A percentile compares a stretch with the other conserved stretches of the same genome.
Evolutionary conservation across 2,888 invertebrate genomes (phyloP).

Genomic region (Tipula lateralis): DNA sequence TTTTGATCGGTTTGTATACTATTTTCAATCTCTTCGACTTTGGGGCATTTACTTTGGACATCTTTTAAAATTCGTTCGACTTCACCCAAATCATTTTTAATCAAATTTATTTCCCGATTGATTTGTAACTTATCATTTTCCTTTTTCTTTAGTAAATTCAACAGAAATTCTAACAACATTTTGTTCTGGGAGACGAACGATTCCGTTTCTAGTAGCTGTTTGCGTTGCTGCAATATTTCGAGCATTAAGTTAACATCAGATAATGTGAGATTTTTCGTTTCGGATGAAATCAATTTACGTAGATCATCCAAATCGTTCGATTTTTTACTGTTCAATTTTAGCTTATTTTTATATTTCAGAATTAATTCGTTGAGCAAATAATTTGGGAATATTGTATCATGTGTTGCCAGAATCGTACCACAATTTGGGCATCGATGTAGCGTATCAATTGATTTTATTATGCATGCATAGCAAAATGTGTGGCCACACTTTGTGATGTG

Average conservation of each 20-base stretch:
- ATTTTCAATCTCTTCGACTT: slow-evolving; percentile 54
- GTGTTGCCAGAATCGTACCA: slow-evolving; percentile 62
- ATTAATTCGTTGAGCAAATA: slow-evolving; percentile 78
- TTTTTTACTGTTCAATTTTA: slow-evolving; percentile 42
- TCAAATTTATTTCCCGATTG: slow-evolving; percentile 65
- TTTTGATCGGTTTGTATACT: slow-evolving; percentile 46
- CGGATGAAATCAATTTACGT: slow-evolving; percentile 61
- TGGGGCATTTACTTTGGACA: slow-evolving; percentile 56
- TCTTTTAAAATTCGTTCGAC: slow-evolving; percentile 62
- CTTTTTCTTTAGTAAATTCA: slow-evolving; percentile 69
- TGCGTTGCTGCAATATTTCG: slow-evolving; percentile 71
- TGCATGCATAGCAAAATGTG: slow-evolving; percentile 83
- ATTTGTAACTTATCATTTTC: slow-evolving; percentile 63
- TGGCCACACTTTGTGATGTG: slow-evolving; percentile 90
- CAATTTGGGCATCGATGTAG: slow-evolving; percentile 78
- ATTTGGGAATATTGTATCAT: slow-evolving; percentile 78
- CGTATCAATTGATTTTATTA: slow-evolving; percentile 61
- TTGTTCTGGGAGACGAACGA: slow-evolving; percentile 73
- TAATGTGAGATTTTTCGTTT: slow-evolving; percentile 66
- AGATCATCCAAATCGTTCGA: slow-evolving; percentile 50
- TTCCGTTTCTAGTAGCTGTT: slow-evolving; percentile 75
- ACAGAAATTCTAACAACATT: slow-evolving; percentile 77
- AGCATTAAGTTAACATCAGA: slow-evolving; percentile 78
- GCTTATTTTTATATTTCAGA: slow-evolving; percentile 60
- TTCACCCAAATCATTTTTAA: slow-evolving; percentile 66